Conservation (phyloP, 2,113 vertebrate species). For the Microcebus griseorufus region DNA sequence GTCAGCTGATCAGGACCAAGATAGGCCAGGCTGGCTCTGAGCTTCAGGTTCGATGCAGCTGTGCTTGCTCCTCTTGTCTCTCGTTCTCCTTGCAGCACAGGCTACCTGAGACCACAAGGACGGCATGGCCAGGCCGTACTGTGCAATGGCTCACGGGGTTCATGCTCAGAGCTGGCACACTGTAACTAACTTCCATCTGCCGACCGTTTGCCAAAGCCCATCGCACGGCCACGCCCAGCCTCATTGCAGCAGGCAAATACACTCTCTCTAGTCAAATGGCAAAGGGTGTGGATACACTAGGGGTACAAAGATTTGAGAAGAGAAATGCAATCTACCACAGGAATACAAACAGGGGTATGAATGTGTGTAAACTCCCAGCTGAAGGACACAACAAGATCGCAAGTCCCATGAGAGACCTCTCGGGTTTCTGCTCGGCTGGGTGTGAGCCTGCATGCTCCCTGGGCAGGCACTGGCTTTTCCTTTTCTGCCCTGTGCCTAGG, state of each 20-base stretch:
- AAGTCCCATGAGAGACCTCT: neutral
- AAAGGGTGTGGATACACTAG: neutral
- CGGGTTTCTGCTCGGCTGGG: too few relatives aligned
- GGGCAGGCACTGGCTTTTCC: neutral
- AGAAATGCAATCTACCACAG: neutral
- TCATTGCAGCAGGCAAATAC: neutral
- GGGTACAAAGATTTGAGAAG: neutral
- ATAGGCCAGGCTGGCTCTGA: neutral
- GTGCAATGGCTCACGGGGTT: accelerated
- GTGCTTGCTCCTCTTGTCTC: neutral
- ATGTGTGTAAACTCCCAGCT: neutral
- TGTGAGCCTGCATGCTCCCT: neutral
- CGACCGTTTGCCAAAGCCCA: accelerated
- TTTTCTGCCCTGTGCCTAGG: neutral
- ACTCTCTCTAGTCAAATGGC: neutral
- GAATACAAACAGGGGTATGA: neutral
- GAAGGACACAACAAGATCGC: neutral
- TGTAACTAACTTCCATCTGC: too few relatives aligned
- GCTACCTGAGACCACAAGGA: neutral
- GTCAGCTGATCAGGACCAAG: neutral
- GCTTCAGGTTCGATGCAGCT: neutral
- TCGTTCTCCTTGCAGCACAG: neutral
- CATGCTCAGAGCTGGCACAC: neutral
- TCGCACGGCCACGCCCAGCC: too few relatives aligned
- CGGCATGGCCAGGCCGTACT: neutral